These are phyloP conservation scores for Enteromius mattozi DNA, from an alignment of 2,797 vertebrate genomes.

Conservation along the genomic window DNA sequence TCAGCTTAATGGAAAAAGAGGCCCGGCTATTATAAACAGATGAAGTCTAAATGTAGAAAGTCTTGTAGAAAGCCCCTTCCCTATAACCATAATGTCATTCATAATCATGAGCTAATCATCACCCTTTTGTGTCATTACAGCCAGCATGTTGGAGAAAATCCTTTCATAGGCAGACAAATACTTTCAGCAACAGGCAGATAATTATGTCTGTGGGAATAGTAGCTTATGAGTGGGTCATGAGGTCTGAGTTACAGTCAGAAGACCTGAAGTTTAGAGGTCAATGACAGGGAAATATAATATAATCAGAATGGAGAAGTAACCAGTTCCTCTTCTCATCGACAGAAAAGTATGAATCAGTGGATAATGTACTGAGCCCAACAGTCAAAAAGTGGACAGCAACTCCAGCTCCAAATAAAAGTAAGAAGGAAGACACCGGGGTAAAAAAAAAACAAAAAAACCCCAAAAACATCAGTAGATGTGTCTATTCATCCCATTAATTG, in stretches of 20 bases:
- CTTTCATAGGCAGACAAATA: background rate
- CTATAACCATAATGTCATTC: background rate
- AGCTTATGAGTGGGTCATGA: background rate
- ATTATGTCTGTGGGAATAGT: background rate
- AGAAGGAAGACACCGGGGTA: too few species aligned
- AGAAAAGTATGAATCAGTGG: constrained; percentile 1
- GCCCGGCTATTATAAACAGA: background rate
- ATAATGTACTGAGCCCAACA: background rate
- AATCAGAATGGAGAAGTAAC: background rate
- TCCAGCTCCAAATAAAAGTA: background rate
- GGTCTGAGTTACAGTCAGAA: background rate
- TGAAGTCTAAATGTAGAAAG: background rate
- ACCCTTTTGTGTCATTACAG: background rate
- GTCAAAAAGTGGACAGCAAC: background rate
- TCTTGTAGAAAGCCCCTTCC: background rate
- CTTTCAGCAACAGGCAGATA: background rate
- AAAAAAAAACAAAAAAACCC: too few species aligned
- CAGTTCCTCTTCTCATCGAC: constrained; percentile 11
- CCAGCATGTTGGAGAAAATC: background rate
- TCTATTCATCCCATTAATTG: background rate
- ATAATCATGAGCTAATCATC: background rate
- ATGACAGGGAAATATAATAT: background rate
- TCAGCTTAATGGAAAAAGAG: background rate
- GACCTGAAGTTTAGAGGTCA: background rate
- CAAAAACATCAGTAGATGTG: background rate